Evolutionary conservation across 2,888 invertebrate species (phyloP), one percentile per base, ranked within the genome.

Genomic region (Deilephila elpenor): DNA sequence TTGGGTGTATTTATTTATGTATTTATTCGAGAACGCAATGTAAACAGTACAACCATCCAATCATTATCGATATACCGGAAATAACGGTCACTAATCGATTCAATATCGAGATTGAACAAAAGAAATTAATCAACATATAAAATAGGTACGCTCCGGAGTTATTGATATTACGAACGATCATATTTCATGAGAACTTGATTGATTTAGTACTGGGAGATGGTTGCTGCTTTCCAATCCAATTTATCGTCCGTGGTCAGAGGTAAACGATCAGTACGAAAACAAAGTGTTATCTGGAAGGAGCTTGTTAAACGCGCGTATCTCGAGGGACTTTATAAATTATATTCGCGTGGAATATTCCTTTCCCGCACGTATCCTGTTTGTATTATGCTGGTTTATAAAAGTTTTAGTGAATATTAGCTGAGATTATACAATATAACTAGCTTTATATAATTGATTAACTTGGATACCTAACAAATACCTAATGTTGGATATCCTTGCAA

Each of bases 171-270:
- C 86, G 85, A 84, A 83, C 83, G 86, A 88, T 90, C 89, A 88
- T 91, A 91, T 90, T 90, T 92, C 89, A 91, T 88, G 88, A 80
- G 74, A 80, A 78, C 81, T 82, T 89, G 91, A 92, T 92, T 92
- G 91, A 91, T 92, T 91, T 89, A 89, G 89, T 84, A 84, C 87
- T 85, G 83, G 80, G 84, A 83, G 84, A 86, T 87, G 86, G 82
- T 87, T 79, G 78, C 79, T 86, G 88, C 88, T 91, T 89, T 91
- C 89, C 84, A 89, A 91, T 89, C 86, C 88, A 86, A 92, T 91
- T 90, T 90, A 90, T 89, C 89, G 88, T 88, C 84, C 81, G 84
- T 83, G 88, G 86, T 84, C 82, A 83, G 82, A 84, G 84, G 82
- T 88, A 84, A 84, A 51, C 67, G 80, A 83, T 81, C 76, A 77